These are phyloP conservation scores for Spisula subtruncata DNA, from an alignment of 2,888 invertebrate species.

Conservation along the genomic window DNA sequence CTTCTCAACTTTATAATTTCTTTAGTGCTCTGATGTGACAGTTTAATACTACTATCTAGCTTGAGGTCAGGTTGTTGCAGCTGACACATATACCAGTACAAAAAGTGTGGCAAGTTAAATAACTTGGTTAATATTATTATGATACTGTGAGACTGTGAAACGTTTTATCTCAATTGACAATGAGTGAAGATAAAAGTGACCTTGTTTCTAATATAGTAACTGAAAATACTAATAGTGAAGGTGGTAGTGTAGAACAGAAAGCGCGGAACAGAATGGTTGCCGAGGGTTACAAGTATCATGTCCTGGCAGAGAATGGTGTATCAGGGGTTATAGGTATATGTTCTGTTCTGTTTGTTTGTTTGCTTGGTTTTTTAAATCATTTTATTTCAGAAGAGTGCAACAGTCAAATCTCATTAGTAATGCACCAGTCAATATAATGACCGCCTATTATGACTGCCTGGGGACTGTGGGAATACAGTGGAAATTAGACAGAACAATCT, in stretches of 20 bases:
- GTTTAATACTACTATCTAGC: too few relatives aligned
- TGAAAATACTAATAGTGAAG: constrained; percentile 51
- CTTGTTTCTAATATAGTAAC: constrained; percentile 59
- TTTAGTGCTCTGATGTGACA: too few relatives aligned
- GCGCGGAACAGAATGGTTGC: constrained; percentile 73
- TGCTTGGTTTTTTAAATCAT: too few relatives aligned
- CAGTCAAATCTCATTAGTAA: too few relatives aligned
- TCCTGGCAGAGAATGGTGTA: constrained; percentile 43
- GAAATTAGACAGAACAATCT: too few relatives aligned
- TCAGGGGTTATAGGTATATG: constrained; percentile 32
- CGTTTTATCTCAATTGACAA: constrained; percentile 17
- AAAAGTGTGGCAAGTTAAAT: neutral
- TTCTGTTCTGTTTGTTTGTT: neutral
- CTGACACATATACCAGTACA: too few relatives aligned
- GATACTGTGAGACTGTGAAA: neutral
- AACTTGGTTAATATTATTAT: neutral
- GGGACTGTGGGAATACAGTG: too few relatives aligned
- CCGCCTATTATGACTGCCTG: too few relatives aligned
- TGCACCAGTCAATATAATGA: too few relatives aligned
- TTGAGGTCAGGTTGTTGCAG: too few relatives aligned
- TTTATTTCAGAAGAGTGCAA: too few relatives aligned
- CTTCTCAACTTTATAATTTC: too few relatives aligned
- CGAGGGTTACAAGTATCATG: constrained; percentile 74
- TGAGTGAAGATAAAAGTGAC: constrained; percentile 51
- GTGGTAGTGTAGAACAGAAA: constrained; percentile 59